phyloP scores from a whole-genome alignment of 2,888 invertebrate species.

The Notocelia uddmanniana region DNA sequence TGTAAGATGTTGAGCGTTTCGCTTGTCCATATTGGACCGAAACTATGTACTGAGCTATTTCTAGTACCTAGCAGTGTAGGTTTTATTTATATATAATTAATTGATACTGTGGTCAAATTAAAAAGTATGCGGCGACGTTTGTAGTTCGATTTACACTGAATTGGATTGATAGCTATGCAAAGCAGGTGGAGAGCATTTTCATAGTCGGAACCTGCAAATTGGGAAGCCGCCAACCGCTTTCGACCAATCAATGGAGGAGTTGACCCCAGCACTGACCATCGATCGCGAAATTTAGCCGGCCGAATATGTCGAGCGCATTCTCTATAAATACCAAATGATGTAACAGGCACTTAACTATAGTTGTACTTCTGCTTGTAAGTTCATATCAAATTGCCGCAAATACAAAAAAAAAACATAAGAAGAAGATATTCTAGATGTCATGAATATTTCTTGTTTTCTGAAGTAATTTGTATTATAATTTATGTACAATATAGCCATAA shows the following conservation, averaged over 20 bases:
- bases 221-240: background rate
- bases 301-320: background rate
- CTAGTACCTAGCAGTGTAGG: constrained; percentile 19
- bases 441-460: background rate
- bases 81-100: constrained; percentile 25
- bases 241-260: constrained; percentile 12
- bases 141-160: background rate
- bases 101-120: background rate
- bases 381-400: no score
- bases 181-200: background rate
- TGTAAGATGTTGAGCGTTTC: constrained; percentile 21
- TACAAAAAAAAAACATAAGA: no score
- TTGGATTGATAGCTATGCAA: constrained; percentile 7
- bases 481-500: no score
- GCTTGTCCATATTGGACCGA: constrained; percentile 41
- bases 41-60: constrained; percentile 34
- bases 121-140: constrained; percentile 6
- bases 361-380: no score
- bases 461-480: background rate
- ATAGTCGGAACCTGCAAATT: constrained; percentile 18
- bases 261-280: background rate
- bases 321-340: background rate
- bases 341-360: background rate
- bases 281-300: background rate
- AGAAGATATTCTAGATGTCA: background rate